A percentile compares a stretch with the other conserved stretches of the same genome.
Evolutionary conservation across 2,888 invertebrate genomes (phyloP).

Genomic region (Matsumyia berberina): DNA sequence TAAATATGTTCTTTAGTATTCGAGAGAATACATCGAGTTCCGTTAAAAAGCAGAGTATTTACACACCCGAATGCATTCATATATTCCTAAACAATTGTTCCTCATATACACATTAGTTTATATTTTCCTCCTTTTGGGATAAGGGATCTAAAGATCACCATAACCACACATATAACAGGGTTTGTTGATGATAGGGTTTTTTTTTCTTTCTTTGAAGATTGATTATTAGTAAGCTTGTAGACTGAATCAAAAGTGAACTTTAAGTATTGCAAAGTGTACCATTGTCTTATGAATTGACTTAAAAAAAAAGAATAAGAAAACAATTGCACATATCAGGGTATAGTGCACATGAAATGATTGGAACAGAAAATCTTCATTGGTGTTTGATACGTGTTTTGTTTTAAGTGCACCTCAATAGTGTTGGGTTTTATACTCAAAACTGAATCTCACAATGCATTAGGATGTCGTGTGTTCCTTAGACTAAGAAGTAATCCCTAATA

Average conservation of each 20-base stretch:
- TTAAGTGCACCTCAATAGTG: slow-evolving; percentile 24
- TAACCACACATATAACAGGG: slow-evolving; percentile 32
- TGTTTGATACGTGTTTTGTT: slow-evolving; percentile 26
- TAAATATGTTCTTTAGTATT: slow-evolving; percentile 37
- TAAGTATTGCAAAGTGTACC: slow-evolving; percentile 47
- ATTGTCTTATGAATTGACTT: slow-evolving; percentile 56
- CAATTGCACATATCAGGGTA: slow-evolving; percentile 21
- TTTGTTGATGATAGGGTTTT: slow-evolving; percentile 26
- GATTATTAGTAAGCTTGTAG: slow-evolving; percentile 62
- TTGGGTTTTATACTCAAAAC: slow-evolving; percentile 3
- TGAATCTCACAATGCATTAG: slow-evolving; percentile 1
- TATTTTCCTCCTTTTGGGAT: slow-evolving; percentile 32
- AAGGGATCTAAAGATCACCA: slow-evolving; percentile 34
- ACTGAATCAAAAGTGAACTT: slow-evolving; percentile 66
- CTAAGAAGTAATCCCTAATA: background rate
- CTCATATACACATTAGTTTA: slow-evolving; percentile 44
- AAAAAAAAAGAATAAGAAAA: background rate
- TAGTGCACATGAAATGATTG: slow-evolving; percentile 14
- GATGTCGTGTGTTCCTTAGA: background rate
- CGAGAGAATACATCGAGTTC: slow-evolving; percentile 29
- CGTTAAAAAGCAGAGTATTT: slow-evolving; percentile 52
- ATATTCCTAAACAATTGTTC: slow-evolving; percentile 64
- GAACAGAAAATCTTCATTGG: slow-evolving; percentile 23
- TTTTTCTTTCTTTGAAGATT: slow-evolving; percentile 16
- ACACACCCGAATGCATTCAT: slow-evolving; percentile 25